Evolutionary conservation across 2,113 vertebrate genomes (phyloP).

Genomic region (Scopus umbretta): DNA sequence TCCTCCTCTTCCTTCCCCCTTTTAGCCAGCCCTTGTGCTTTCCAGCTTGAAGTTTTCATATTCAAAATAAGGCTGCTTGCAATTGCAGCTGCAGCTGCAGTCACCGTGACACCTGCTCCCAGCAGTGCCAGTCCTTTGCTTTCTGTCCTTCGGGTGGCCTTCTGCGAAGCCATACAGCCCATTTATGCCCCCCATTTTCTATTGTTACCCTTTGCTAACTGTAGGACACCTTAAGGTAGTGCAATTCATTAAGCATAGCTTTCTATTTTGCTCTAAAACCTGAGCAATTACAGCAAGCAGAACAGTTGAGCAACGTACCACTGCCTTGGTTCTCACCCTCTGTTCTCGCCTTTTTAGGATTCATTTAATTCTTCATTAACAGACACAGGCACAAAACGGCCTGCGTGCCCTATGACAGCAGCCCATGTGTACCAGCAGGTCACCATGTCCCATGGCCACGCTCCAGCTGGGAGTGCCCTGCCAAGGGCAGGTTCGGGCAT

Average conservation of each 20-base stretch:
- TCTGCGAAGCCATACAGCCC: not conserved
- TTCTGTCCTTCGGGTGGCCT: not conserved
- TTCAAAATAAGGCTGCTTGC: slow-evolving; percentile 17
- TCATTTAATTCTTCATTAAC: not conserved
- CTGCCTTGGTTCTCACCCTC: not conserved
- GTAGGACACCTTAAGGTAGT: not conserved
- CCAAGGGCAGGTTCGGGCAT: not conserved
- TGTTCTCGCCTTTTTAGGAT: not conserved
- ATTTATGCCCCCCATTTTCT: not conserved
- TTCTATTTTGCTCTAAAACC: not conserved
- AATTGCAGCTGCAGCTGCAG: not conserved
- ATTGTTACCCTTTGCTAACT: not conserved
- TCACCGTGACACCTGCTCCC: not conserved
- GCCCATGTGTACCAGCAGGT: not conserved
- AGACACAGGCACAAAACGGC: not conserved
- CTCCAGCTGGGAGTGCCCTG: fast-evolving
- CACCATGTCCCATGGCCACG: fast-evolving
- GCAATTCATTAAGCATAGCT: not conserved
- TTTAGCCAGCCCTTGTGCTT: not conserved
- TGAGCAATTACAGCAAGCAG: not conserved
- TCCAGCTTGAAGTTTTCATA: slow-evolving; percentile 4
- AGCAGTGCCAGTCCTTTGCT: not conserved
- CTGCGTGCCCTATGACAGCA: not conserved
- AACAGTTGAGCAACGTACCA: not conserved
- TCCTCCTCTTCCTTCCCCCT: slow-evolving; percentile 25